Evolutionary conservation across 2,113 vertebrate species (phyloP), one percentile per base, ranked within the genome.

Genomic region (Cinclus cinclus): DNA sequence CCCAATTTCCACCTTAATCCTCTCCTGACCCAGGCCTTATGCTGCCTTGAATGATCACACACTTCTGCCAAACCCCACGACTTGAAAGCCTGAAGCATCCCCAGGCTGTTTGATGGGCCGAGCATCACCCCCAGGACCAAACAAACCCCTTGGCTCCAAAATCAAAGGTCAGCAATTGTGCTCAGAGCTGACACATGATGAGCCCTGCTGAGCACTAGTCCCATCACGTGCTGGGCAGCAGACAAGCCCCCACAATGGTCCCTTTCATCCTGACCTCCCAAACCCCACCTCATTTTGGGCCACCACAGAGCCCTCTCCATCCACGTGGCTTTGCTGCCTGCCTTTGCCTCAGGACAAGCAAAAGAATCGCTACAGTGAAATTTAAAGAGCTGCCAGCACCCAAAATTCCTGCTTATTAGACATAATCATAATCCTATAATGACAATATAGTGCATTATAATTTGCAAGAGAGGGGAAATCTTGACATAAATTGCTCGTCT

Each of bases 391-490:
- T 76, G 83, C 80, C 86, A 92, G 80, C 42, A 78, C 60, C 73
- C 73, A 13, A 63, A 84, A 89, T 80, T 88, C 76, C 82, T 90
- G 59, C 80, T 90, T 81, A 80, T 74, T 86, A 78, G 64, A 41
- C 30, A 64, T 68, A 89, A 83, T 92, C 90, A 50, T 92, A 80
- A 90, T 78, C 87, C 44, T 82, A 7, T 84, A 77, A 91, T 68
- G 73, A 81, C 65, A 81, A 82, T 37, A 65, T 27, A 84, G 73
- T 28, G 59, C 47, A 1, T 89, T 83, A 28, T 95, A 74, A 90
- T 94, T 90, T 92, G 76, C 35, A n/a, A 47, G 63, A 42, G 14
- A 24, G 33, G 49, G 21, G 31, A 76, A 82, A 41, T 67, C 78
- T 60, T 47, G 39, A 87, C 86, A 86, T 63, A 58, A 80, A 91